Base-by-base conservation (phyloP, 2,888 invertebrate species). In the Polydesmus complanatus region DNA sequence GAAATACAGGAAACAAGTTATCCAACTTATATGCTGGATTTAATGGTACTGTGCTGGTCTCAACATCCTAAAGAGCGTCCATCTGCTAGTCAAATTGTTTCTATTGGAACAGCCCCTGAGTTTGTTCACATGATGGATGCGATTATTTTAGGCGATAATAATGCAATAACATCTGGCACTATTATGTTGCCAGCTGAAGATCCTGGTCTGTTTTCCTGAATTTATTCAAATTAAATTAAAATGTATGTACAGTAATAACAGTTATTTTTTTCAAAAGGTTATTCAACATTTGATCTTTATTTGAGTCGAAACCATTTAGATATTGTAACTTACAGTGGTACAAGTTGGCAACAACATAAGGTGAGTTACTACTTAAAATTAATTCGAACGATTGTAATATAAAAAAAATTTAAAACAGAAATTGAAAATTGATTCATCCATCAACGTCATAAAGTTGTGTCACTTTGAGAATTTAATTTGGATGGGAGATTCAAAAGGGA, bases 41-140 rank as follows among this genome's bases (percentile, higher is more conserved):
- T 92, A 56, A 95, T 98, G 93, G 89, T 92, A 0, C 80, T 91
- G 8, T 96, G 96, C 73, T 98, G 97, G 98, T 83, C 88, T 18
- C 91, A 92, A 60, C 76, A 77, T 52, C 79, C 82, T 0, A 73
- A 82, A 70, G 85, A 86, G 69, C 81, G 98, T 5, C 97, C 97
- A 0, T 88, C 94, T 0, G 93, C 96, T 3, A 90, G 90, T 68
- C 93, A 95, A 72, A 86, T 95, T 26, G 92, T 94, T n/a, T 86
- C 87, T 1, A 86, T 93, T 63, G 86, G 88, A 0, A 84, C 86
- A 1, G 91, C 92, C 1, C 93, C 96, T 0, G 96, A 97, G 78
- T 93, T 89, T 76, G 85, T 85, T n/a, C 88, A 90, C 73, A 77
- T 93, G 48, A 77, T 85, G 57, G 91, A 92, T 72, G 83, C 88